These are phyloP conservation scores for Tetramorium bicarinatum DNA, from an alignment of 2,888 invertebrate species.

Conservation along the genomic window DNA sequence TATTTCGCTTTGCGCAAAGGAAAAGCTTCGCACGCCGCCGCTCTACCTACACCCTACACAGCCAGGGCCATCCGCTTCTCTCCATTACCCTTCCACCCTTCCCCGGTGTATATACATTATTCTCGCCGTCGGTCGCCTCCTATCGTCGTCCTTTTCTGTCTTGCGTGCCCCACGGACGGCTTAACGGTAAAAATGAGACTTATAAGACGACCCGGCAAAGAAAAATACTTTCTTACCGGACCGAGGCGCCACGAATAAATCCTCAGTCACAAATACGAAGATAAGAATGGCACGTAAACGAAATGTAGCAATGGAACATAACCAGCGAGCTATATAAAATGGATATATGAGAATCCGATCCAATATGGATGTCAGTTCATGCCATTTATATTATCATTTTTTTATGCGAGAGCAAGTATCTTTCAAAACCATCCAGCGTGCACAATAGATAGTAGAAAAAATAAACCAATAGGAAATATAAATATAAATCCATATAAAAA, in stretches of 20 bases:
- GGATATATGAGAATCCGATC: conserved; percentile 34
- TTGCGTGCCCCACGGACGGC: conserved; percentile 9
- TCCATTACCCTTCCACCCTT: conserved; percentile 40
- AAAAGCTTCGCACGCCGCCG: conserved; percentile 59
- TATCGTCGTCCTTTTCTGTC: conserved; percentile 37
- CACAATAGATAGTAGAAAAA: background rate
- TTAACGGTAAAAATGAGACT: conserved; percentile 61
- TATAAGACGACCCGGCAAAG: conserved; percentile 48
- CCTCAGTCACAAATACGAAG: conserved; percentile 45
- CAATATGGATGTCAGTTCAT: background rate
- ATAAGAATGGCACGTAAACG: conserved; percentile 48
- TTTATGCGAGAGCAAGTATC: background rate
- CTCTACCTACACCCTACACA: conserved; percentile 20
- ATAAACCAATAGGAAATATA: background rate
- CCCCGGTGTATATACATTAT: conserved; percentile 44
- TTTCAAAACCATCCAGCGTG: background rate
- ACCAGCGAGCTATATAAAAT: conserved; percentile 17
- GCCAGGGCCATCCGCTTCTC: conserved; percentile 46
- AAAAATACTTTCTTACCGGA: conserved; percentile 54
- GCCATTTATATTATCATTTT: conserved; percentile 2
- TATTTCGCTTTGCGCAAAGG: conserved; percentile 70
- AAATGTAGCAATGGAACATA: conserved; percentile 34
- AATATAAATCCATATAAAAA: background rate
- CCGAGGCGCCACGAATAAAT: conserved; percentile 46
- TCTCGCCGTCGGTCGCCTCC: conserved; percentile 37